Percentiles rank a stretch among this genome's conserved stretches.
phyloP scores from a whole-genome alignment of 2,113 vertebrate genomes.

The Macaca fascicularis region T2T-MFA8v1.1 NC_088381.1:102791501-102792000 shows the following conservation, averaged over 20 bases:
- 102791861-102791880: neutral
- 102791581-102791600: too few species aligned
- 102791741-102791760: neutral
- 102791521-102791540: too few species aligned
- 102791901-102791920: neutral
- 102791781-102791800: neutral
- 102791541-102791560: too few species aligned
- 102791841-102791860: neutral
- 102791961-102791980: constrained; percentile 1
- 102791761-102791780: constrained; percentile 16
- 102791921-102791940: neutral
- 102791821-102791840: neutral
- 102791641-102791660: too few species aligned
- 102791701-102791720: constrained; percentile 11
- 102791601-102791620: too few species aligned
- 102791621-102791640: too few species aligned
- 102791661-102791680: too few species aligned
- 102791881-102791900: neutral
- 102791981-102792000: neutral
- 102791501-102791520: too few species aligned
- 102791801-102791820: neutral
- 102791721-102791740: constrained; percentile 2
- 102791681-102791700: neutral
- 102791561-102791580: too few species aligned
- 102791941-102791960: neutral